A percentile compares a stretch with the other conserved stretches of the same genome.
Conservation (phyloP, 2,888 invertebrate genomes). For the Emesis russula region DNA sequence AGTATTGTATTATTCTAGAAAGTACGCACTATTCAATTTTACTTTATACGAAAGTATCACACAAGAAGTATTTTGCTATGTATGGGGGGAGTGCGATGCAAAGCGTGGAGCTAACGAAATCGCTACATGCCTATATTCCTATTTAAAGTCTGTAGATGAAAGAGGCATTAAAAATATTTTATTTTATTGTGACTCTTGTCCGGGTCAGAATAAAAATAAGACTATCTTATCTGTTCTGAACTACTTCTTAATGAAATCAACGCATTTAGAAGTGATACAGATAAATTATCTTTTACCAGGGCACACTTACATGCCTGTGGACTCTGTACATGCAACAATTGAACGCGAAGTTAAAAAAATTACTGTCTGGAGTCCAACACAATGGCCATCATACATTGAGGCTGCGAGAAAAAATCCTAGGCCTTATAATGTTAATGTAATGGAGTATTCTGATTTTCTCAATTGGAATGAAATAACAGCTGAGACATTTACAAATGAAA, state of each 20-base stretch:
- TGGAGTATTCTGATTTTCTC: slow-evolving; percentile 56
- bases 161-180: background rate
- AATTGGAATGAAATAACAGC: slow-evolving; percentile 43
- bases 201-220: background rate
- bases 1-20: no score
- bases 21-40: background rate
- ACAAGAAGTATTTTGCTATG: slow-evolving; percentile 17
- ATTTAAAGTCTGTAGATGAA: background rate
- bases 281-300: background rate
- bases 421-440: slow-evolving; percentile 46
- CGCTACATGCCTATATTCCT: background rate
- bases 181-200: background rate
- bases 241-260: background rate
- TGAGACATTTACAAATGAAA: slow-evolving; percentile 48
- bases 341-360: slow-evolving; percentile 57
- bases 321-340: slow-evolving; percentile 79
- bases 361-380: slow-evolving; percentile 59
- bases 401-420: slow-evolving; percentile 46
- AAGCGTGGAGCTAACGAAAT: slow-evolving; percentile 9
- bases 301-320: background rate
- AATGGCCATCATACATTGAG: slow-evolving; percentile 53
- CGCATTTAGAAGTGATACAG: background rate
- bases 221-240: background rate
- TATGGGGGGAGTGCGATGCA: background rate
- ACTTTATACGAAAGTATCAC: slow-evolving; percentile 17